Conservation (phyloP, 64 coral and sea anemone species). For the Catalaphyllia jardinei region DNA sequence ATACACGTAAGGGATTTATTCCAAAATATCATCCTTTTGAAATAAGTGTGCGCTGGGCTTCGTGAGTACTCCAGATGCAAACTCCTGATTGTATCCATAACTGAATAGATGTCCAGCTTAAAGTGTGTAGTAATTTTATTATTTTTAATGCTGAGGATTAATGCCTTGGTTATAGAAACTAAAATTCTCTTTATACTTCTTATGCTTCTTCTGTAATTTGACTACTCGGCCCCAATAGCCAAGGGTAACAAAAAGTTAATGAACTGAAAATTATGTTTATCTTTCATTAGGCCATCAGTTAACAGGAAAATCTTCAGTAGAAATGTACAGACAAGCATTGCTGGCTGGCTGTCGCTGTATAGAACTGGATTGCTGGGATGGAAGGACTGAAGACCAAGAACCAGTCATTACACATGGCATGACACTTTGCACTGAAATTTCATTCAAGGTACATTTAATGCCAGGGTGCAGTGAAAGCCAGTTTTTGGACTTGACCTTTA, state of each 20-base stretch:
- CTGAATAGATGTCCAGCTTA: too few species aligned
- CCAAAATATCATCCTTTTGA: too few species aligned
- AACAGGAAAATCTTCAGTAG: slow-evolving; percentile 98
- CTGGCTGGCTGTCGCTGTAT: slow-evolving; percentile 92
- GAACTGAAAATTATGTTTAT: neutral
- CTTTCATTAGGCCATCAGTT: slow-evolving; percentile 84
- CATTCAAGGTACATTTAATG: slow-evolving; percentile 66
- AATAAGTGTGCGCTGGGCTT: too few species aligned
- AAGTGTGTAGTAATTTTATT: too few species aligned
- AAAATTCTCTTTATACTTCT: too few species aligned
- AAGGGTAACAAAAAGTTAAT: neutral
- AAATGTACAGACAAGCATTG: slow-evolving; percentile 94
- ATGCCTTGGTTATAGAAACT: too few species aligned
- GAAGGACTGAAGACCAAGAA: slow-evolving; percentile 91
- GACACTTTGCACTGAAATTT: slow-evolving; percentile 94
- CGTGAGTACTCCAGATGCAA: too few species aligned
- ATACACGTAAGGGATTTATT: too few species aligned
- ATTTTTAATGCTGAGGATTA: too few species aligned
- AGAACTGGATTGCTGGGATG: slow-evolving; percentile 99
- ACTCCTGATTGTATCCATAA: too few species aligned
- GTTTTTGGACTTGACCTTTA: too few species aligned
- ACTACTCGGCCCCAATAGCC: neutral
- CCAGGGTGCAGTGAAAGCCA: too few species aligned
- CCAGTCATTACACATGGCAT: slow-evolving; percentile 97
- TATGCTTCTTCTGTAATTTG: neutral